A percentile compares a stretch with the other conserved stretches of the same genome.
Conservation (phyloP, 2,888 invertebrate genomes). For the Lymantria monacha region DNA sequence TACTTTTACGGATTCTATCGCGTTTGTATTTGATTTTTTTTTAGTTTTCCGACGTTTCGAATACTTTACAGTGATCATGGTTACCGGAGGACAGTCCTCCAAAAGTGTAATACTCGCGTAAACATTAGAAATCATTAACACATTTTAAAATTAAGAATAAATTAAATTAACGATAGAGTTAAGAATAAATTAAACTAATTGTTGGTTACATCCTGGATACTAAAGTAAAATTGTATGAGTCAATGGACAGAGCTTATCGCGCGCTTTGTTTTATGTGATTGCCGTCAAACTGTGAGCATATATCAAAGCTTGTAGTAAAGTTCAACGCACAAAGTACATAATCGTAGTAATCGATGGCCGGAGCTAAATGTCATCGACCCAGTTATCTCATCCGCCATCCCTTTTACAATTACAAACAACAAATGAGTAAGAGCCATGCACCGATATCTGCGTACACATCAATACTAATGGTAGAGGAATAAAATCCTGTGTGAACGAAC, state of each 20-base stretch:
- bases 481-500: conserved; percentile 83
- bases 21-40: no score
- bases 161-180: no score
- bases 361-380: conserved; percentile 81
- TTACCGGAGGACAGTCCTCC: no score
- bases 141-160: no score
- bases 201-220: not conserved
- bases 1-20: no score
- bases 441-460: conserved; percentile 71
- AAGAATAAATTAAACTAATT: not conserved
- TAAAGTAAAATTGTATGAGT: conserved; percentile 5
- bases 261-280: conserved; percentile 26
- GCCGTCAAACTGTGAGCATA: conserved; percentile 49
- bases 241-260: conserved; percentile 32
- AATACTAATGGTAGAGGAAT: conserved; percentile 75
- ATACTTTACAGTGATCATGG: no score
- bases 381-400: conserved; percentile 82
- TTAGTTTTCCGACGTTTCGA: no score
- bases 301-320: conserved; percentile 70
- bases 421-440: conserved; percentile 79
- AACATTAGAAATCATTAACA: no score
- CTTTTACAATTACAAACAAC: conserved; percentile 82
- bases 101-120: no score
- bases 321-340: conserved; percentile 82
- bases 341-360: conserved; percentile 76